Evolutionary conservation across 2,113 vertebrate species (phyloP).

Genomic region (Crotalus viridis): DNA sequence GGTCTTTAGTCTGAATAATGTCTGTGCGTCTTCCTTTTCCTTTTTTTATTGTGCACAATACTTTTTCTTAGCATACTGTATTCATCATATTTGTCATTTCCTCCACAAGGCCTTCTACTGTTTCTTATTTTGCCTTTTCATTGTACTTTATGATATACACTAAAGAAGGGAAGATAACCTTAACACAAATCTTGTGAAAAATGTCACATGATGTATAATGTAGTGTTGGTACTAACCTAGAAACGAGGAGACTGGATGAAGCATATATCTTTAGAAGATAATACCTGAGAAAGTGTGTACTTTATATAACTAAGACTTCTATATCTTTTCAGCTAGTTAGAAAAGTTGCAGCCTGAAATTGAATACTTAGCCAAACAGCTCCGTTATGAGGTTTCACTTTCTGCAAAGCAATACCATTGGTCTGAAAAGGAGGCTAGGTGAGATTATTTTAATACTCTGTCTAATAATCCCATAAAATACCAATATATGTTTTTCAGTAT

Average conservation of each 20-base stretch:
- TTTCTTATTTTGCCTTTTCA: neutral
- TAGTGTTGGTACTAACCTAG: neutral
- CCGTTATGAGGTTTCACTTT: conserved; percentile 80
- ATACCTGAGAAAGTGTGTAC: neutral
- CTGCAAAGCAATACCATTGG: conserved; percentile 79
- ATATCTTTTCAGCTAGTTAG: conserved; percentile 83
- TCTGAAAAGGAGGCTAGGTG: conserved; percentile 82
- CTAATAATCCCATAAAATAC: accelerated
- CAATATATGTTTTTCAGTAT: neutral
- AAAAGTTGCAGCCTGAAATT: conserved; percentile 88
- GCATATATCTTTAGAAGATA: neutral
- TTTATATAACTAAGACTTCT: conserved; percentile 14
- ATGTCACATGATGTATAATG: neutral
- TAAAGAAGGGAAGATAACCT: neutral
- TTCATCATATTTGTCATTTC: neutral
- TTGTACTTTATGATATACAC: neutral
- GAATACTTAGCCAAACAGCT: conserved; percentile 77
- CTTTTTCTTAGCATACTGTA: neutral
- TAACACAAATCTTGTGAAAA: neutral
- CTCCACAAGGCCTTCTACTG: neutral
- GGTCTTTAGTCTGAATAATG: neutral
- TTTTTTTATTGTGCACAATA: neutral
- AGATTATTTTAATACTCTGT: neutral
- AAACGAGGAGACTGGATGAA: neutral
- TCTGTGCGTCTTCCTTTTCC: too few relatives aligned